These are phyloP conservation scores for Antheraea pernyi DNA, from an alignment of 1,140 invertebrate species.

Conservation along the genomic window DNA sequence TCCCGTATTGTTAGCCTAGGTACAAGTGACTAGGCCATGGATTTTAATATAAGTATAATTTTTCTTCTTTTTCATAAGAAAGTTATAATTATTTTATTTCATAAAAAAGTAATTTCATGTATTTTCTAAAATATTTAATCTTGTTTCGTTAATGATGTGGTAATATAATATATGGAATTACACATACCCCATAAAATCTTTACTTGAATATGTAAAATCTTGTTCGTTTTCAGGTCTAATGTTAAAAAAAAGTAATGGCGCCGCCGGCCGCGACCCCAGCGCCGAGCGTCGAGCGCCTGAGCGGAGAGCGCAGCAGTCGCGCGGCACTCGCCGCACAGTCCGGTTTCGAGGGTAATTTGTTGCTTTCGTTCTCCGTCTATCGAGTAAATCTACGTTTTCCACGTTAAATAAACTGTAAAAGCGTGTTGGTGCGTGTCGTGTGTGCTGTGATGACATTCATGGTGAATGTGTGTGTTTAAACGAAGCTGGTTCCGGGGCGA, in stretches of 20 bases:
- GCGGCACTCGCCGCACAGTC: constrained; percentile 2
- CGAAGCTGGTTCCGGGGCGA: neutral
- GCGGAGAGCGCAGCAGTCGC: neutral
- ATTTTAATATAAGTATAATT: no score
- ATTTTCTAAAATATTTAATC: no score
- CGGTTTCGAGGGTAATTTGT: neutral
- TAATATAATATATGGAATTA: neutral
- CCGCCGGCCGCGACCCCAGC: neutral
- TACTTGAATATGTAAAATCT: neutral
- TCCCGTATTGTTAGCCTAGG: no score
- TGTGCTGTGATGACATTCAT: constrained; percentile 7
- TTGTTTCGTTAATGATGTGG: neutral
- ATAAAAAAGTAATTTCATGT: no score
- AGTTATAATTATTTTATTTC: no score
- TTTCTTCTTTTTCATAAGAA: no score
- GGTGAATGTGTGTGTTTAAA: constrained; percentile 2
- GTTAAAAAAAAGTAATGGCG: neutral
- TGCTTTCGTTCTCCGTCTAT: neutral
- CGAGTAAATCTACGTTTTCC: neutral
- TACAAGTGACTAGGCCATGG: no score
- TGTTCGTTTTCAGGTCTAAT: neutral
- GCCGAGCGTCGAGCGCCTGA: neutral
- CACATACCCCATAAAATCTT: neutral
- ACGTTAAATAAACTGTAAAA: neutral
- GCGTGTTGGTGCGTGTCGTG: neutral